These are phyloP conservation scores for Gymnorhina tibicen DNA, from an alignment of 2,113 vertebrate genomes.

Conservation along the genomic window DNA sequence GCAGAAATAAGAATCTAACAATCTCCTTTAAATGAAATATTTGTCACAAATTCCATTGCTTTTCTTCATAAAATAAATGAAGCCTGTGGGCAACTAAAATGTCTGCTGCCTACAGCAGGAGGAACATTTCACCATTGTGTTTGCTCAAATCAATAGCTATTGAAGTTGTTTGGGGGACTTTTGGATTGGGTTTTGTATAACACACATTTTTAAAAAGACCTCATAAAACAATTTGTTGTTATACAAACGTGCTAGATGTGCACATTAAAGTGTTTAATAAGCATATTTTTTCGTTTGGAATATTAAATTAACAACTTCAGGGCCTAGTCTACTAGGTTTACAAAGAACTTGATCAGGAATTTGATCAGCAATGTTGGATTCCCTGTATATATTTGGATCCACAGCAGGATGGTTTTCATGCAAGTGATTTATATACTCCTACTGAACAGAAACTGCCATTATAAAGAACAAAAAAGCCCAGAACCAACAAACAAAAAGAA, in stretches of 20 bases:
- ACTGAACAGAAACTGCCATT: background rate
- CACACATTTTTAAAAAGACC: background rate
- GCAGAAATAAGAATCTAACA: background rate
- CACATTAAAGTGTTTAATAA: background rate
- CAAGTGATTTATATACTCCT: background rate
- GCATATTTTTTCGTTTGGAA: background rate
- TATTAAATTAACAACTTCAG: background rate
- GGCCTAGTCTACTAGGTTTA: background rate
- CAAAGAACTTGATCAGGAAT: background rate
- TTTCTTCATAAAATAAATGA: constrained; percentile 40
- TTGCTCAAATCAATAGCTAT: background rate
- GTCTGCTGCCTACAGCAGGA: background rate
- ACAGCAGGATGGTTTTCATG: background rate
- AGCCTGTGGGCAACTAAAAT: background rate
- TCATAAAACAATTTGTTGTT: background rate
- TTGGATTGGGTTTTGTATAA: background rate
- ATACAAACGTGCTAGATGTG: background rate
- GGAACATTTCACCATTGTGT: background rate
- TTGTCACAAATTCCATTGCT: constrained; percentile 30
- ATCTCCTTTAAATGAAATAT: constrained; percentile 33
- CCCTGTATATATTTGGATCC: background rate
- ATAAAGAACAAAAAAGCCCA: background rate
- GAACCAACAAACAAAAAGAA: background rate
- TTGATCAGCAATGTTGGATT: background rate
- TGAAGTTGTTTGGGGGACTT: background rate